Conservation (phyloP, 2,888 invertebrate genomes). For the Plebejus melissa region DNA sequence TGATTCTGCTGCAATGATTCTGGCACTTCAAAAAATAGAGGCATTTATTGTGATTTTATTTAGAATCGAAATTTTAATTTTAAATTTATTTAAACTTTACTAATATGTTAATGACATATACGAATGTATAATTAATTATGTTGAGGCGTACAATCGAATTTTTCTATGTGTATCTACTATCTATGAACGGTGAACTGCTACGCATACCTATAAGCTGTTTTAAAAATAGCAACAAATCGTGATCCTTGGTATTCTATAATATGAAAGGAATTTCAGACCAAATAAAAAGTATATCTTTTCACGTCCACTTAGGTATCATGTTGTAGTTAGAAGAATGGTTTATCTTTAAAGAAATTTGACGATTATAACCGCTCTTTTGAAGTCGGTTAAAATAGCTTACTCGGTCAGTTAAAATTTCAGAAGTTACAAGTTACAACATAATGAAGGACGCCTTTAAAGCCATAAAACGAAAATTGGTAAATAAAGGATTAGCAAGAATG, state of each 20-base stretch:
- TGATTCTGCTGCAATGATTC: neutral
- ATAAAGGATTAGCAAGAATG: too few relatives aligned
- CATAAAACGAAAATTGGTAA: too few relatives aligned
- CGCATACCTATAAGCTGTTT: neutral
- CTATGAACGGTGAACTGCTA: neutral
- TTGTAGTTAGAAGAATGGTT: too few relatives aligned
- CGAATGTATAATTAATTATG: neutral
- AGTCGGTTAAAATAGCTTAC: too few relatives aligned
- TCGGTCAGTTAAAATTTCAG: too few relatives aligned
- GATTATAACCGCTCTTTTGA: too few relatives aligned
- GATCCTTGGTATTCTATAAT: neutral
- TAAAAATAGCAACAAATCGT: neutral
- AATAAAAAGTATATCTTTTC: too few relatives aligned
- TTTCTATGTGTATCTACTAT: neutral
- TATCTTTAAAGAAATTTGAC: too few relatives aligned
- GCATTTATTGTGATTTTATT: neutral
- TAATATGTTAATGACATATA: constrained; percentile 2
- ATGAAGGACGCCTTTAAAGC: too few relatives aligned
- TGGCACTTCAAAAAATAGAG: neutral
- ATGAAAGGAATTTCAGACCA: too few relatives aligned
- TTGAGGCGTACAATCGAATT: neutral
- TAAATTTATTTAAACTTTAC: constrained; percentile 2
- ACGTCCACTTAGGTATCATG: too few relatives aligned
- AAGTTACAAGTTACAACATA: too few relatives aligned
- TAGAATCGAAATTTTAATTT: neutral